Evolutionary conservation across 2,888 invertebrate species (phyloP).

Genomic region (Xestoiulus laeticollis): DNA sequence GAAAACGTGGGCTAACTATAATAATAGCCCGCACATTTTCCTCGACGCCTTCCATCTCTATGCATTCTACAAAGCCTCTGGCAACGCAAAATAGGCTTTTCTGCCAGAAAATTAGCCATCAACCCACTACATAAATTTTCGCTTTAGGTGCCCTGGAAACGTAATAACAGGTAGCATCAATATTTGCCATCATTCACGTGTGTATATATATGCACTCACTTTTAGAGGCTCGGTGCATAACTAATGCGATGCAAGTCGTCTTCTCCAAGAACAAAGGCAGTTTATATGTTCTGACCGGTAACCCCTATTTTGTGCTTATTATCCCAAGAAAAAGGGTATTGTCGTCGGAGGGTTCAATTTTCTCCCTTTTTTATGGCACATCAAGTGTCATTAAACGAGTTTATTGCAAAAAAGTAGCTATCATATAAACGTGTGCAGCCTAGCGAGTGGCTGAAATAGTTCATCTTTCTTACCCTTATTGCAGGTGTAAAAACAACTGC

Average conservation of each 20-base stretch:
- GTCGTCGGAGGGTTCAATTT: conserved; percentile 17
- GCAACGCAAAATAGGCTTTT: neutral
- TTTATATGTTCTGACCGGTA: neutral
- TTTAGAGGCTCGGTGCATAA: neutral
- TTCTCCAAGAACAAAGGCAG: neutral
- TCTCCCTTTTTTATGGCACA: conserved; percentile 20
- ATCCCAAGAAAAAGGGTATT: neutral
- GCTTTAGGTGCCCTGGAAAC: neutral
- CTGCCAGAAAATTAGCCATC: neutral
- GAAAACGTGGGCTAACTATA: neutral
- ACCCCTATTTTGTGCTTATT: neutral
- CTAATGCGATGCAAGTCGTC: neutral
- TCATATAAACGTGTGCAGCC: neutral
- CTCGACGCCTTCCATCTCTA: neutral
- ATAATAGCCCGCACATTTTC: neutral
- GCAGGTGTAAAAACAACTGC: neutral
- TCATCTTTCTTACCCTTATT: neutral
- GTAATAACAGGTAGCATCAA: conserved; percentile 23
- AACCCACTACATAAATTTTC: neutral
- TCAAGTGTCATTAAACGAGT: conserved; percentile 25
- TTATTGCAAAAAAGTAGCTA: conserved; percentile 8
- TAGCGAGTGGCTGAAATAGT: neutral
- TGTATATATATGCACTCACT: neutral
- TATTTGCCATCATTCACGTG: neutral
- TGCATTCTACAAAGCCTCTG: neutral